Evolutionary conservation across 2,113 vertebrate genomes (phyloP).

Genomic region (Gorsachius goisagi): DNA sequence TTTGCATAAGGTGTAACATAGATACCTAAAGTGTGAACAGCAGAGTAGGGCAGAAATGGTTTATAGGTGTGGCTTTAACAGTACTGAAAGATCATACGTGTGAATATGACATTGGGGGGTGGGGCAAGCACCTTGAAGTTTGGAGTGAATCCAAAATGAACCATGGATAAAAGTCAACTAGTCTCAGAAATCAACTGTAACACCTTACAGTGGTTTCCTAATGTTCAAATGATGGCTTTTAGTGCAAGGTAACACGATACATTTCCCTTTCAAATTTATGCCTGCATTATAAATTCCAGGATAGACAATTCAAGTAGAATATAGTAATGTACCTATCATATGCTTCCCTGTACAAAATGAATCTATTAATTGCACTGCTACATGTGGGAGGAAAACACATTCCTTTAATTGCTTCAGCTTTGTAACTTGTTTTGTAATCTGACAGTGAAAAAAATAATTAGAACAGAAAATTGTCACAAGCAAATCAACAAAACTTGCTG

Average conservation of each 20-base stretch:
- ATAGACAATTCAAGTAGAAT: not conserved
- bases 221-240: not conserved
- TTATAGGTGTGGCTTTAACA: not conserved
- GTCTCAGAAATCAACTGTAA: not conserved
- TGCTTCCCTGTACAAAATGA: not conserved
- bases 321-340: not conserved
- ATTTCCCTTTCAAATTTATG: not conserved
- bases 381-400: not conserved
- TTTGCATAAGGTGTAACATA: not conserved
- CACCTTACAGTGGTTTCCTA: not conserved
- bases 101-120: not conserved
- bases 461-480: not conserved
- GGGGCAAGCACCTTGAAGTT: not conserved
- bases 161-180: not conserved
- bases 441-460: constrained; percentile 14
- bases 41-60: not conserved
- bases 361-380: not conserved
- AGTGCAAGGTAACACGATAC: not conserved
- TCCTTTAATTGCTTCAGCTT: not conserved
- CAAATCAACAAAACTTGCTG: constrained; percentile 8
- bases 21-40: not conserved
- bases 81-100: not conserved
- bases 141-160: not conserved
- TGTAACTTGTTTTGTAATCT: not conserved
- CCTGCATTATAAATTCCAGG: not conserved